Percentiles rank a stretch among this genome's conserved stretches.
phyloP scores from a whole-genome alignment of 2,888 invertebrate genomes.

The Drosophila nigricruria region DNA sequence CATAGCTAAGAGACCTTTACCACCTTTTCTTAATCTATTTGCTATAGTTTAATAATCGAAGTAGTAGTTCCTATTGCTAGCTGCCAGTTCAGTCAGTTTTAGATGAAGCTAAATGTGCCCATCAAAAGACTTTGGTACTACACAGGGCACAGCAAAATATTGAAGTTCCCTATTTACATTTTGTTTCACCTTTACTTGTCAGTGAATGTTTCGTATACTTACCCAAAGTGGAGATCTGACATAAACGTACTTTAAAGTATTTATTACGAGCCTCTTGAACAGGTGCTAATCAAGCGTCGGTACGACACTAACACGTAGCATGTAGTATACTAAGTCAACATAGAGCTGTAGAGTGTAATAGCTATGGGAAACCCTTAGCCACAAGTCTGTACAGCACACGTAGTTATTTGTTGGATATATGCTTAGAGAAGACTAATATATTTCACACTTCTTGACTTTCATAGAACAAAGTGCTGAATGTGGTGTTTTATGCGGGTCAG shows the following conservation, averaged over 20 bases:
- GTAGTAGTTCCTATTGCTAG: too few relatives aligned
- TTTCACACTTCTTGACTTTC: neutral
- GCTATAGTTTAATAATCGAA: too few relatives aligned
- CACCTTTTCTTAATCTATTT: too few relatives aligned
- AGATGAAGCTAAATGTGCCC: too few relatives aligned
- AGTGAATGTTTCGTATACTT: too few relatives aligned
- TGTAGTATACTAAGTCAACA: neutral
- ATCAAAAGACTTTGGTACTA: too few relatives aligned
- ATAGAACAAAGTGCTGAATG: conserved; percentile 94
- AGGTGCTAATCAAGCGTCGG: neutral
- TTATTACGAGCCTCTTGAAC: neutral
- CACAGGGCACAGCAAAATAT: too few relatives aligned
- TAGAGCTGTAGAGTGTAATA: too few relatives aligned
- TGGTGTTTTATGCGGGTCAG: conserved; percentile 93
- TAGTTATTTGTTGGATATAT: neutral
- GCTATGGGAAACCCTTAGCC: neutral
- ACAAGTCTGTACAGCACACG: neutral
- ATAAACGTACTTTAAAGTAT: neutral
- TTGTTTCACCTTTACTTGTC: too few relatives aligned
- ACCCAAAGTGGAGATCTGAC: too few relatives aligned
- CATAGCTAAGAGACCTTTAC: neutral
- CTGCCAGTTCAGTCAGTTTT: too few relatives aligned
- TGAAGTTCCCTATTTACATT: too few relatives aligned
- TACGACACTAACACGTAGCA: neutral
- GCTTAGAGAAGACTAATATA: neutral